Percentiles rank a stretch among this genome's conserved stretches.
Evolutionary conservation across 2,797 vertebrate species (phyloP).

Genomic region (Pipistrellus pipistrellus): DNA sequence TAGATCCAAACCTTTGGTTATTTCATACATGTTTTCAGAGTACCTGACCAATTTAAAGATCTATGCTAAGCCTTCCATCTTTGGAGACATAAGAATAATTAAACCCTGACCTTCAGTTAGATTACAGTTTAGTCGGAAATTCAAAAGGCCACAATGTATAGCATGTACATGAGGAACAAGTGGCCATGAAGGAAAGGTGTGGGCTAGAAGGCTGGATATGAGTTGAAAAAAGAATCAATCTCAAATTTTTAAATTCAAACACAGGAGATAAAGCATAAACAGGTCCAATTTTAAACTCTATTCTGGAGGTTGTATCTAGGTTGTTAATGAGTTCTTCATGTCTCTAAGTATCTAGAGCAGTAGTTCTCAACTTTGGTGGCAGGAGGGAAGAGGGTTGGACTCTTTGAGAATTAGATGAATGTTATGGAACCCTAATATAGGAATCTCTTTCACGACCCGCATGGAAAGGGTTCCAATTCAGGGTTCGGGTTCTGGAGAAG

Average conservation of each 20-base stretch:
- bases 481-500: too few relatives aligned
- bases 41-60: background rate
- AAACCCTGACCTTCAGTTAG: background rate
- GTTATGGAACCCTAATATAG: background rate
- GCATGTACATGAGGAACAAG: too few relatives aligned
- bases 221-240: background rate
- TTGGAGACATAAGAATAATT: background rate
- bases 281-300: background rate
- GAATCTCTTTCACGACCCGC: too few relatives aligned
- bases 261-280: background rate
- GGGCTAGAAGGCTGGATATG: too few relatives aligned
- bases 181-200: rapidly evolving
- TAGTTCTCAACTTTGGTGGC: background rate
- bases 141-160: background rate
- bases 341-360: background rate
- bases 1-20: background rate
- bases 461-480: too few relatives aligned
- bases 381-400: background rate
- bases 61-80: background rate
- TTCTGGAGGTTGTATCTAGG: background rate
- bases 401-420: background rate
- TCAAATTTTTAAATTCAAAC: background rate
- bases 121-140: background rate
- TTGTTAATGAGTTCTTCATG: background rate
- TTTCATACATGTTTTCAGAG: background rate